Evolutionary conservation across 2,888 invertebrate species (phyloP), one percentile per base, ranked within the genome.

Genomic region (Rotaria socialis): DNA sequence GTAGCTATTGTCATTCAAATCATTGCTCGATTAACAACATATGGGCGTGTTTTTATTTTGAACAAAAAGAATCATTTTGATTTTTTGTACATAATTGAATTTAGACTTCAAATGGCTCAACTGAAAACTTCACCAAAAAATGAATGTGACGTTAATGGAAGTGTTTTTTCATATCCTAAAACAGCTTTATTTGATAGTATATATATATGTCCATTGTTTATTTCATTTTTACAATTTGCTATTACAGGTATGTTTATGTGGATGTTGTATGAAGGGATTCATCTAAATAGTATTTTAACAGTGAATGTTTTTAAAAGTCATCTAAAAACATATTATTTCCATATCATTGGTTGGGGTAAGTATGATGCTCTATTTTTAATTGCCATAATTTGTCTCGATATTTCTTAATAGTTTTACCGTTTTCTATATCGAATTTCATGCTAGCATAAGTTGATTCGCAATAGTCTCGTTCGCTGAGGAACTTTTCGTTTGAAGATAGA

Each of bases 221-320:
- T 43, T 24, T 22, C 75, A 35, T 35, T 96, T 1, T 91, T 97
- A 88, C 97, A 97, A 90, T 97, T 96, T 90, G 94, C 95, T 0
- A 94, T 95, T 88, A 95, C 95, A 0, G 94, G 95, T 1, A 86
- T 85, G 74, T 86, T 86, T 85, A 86, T 86, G 86, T 97, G 97
- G 96, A 97, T 97, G 96, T 95, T 97, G 89, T 94, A 96, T 86
- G 97, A 97, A 90, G 97, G 96, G 0, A 92, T 96, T 24, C 96
- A 95, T 90, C 92, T 97, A 47, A 95, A 96, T 91, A 94, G 95
- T 90, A 94, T 96, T 67, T 90, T 92, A 74, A 92, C 92, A 4
- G 94, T 96, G 27, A 93, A 93, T 86, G 92, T 93, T 24, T 93
- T 93, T 89, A 90, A 91, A 86, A 91, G 91, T 87, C 84, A 85